These are phyloP conservation scores for Nephotettix cincticeps DNA, from an alignment of 1,140 invertebrate genomes.

Conservation along the genomic window DNA sequence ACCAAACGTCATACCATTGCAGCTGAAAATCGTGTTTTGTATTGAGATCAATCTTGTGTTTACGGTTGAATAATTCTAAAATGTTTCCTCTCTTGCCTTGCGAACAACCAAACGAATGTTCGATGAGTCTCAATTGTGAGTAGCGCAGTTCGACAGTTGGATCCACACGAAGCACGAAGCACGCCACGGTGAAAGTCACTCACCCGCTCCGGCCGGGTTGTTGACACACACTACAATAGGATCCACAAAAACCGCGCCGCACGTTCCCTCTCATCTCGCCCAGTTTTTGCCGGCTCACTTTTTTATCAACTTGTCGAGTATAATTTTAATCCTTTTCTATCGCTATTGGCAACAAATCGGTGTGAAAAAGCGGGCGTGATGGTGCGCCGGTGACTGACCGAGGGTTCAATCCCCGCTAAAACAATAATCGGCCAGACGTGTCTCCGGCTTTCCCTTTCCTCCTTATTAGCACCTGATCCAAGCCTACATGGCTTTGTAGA, in stretches of 20 bases:
- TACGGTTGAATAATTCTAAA: too few species aligned
- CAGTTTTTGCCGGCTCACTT: not conserved
- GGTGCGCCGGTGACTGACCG: not conserved
- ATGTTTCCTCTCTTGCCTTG: too few species aligned
- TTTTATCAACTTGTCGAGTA: constrained; percentile 12
- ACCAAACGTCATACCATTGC: too few species aligned
- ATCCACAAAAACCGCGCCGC: not conserved
- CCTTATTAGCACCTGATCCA: constrained; percentile 2
- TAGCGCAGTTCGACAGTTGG: too few species aligned
- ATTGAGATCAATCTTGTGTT: too few species aligned
- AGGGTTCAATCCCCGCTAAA: not conserved
- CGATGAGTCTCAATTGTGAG: too few species aligned
- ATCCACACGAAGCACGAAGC: too few species aligned
- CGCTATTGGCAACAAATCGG: constrained; percentile 9
- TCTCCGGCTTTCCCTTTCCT: not conserved
- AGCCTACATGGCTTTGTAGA: too few species aligned
- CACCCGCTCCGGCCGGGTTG: not conserved
- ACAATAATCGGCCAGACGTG: not conserved
- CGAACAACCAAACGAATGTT: too few species aligned
- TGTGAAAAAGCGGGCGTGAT: not conserved
- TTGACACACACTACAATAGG: not conserved
- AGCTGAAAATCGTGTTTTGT: too few species aligned
- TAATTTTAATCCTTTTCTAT: constrained; percentile 8
- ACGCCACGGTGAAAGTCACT: too few species aligned
- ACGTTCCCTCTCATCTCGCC: not conserved